These are phyloP conservation scores for Heliconius cydno DNA, from an alignment of 2,888 invertebrate species.

Conservation along the genomic window DNA sequence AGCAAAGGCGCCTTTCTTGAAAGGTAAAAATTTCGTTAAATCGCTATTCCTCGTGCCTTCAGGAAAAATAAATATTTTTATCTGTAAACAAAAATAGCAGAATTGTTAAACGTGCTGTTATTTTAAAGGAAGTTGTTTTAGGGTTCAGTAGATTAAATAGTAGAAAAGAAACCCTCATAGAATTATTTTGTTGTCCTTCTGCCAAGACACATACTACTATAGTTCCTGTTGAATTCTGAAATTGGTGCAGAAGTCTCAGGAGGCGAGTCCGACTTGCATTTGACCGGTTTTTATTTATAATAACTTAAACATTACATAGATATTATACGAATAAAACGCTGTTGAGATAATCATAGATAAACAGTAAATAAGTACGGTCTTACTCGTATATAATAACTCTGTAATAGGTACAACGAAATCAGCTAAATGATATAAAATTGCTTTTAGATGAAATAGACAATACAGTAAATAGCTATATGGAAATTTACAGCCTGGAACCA, in stretches of 20 bases:
- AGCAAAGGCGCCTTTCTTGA: constrained; percentile 90
- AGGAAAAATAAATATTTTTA: constrained; percentile 88
- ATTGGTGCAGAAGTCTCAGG: too few species aligned
- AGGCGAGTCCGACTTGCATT: too few species aligned
- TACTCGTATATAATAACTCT: neutral
- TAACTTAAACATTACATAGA: too few species aligned
- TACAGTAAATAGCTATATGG: neutral
- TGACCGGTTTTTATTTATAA: too few species aligned
- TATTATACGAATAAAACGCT: neutral
- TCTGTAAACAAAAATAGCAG: constrained; percentile 63
- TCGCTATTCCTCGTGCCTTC: constrained; percentile 87
- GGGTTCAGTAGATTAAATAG: neutral
- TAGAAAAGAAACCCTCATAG: too few species aligned
- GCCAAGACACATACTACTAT: too few species aligned
- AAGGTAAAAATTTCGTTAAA: constrained; percentile 84
- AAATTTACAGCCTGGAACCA: neutral
- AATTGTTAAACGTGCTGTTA: neutral
- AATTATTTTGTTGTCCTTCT: too few species aligned
- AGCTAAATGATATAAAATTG: neutral
- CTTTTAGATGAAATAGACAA: constrained; percentile 1
- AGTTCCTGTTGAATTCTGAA: too few species aligned
- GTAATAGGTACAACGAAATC: neutral
- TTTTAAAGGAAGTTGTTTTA: neutral
- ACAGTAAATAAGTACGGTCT: neutral
- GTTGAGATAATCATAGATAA: neutral